phyloP scores from a whole-genome alignment of 2,888 invertebrate species.

The Agrochola lychnidis region DNA sequence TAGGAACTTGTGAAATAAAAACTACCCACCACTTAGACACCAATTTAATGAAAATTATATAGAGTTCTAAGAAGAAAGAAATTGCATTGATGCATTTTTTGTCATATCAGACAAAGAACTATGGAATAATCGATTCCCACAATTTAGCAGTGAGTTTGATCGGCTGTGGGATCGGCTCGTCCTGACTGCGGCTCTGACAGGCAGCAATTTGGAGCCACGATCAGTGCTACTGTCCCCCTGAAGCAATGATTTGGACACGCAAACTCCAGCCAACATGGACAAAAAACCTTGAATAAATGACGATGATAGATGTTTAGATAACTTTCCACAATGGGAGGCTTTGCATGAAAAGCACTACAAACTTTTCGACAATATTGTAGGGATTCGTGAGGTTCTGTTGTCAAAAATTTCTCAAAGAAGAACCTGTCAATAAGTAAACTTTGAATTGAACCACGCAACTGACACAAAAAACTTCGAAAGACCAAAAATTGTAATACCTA shows the following conservation, averaged over 20 bases:
- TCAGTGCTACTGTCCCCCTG: slow-evolving; percentile 80
- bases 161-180: slow-evolving; percentile 67
- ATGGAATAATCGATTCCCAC: slow-evolving; percentile 82
- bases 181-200: slow-evolving; percentile 77
- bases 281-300: slow-evolving; percentile 20
- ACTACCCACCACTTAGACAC: slow-evolving; percentile 32
- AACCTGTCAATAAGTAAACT: neutral
- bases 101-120: slow-evolving; percentile 51
- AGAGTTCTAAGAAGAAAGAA: slow-evolving; percentile 25
- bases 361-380: neutral
- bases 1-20: slow-evolving; percentile 27
- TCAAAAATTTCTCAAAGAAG: neutral
- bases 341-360: neutral
- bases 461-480: neutral
- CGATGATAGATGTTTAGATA: slow-evolving; percentile 11
- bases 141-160: slow-evolving; percentile 73
- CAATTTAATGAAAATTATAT: slow-evolving; percentile 40
- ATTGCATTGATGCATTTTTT: slow-evolving; percentile 51
- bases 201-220: slow-evolving; percentile 78
- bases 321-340: neutral
- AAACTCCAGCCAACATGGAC: slow-evolving; percentile 56
- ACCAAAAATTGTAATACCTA: neutral
- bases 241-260: slow-evolving; percentile 80
- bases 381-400: neutral
- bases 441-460: neutral